phyloP scores from a whole-genome alignment of 2,113 vertebrate species.

The Plecturocebus donacophilus region DNA sequence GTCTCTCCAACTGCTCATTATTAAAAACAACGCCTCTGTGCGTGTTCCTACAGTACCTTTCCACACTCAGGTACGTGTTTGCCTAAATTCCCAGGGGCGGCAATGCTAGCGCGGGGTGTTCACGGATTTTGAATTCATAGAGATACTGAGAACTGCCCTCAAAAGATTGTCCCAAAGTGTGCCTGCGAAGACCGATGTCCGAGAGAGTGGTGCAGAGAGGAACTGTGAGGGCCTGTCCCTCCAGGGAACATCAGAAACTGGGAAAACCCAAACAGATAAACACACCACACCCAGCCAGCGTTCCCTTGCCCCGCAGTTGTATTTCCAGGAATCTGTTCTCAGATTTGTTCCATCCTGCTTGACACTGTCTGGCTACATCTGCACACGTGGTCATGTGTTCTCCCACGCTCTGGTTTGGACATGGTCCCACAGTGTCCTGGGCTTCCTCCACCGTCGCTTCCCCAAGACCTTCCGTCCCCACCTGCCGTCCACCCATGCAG shows the following conservation, averaged over 20 bases:
- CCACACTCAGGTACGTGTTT: not conserved
- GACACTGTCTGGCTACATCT: too few species aligned
- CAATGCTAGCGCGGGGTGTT: not conserved
- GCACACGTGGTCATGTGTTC: too few species aligned
- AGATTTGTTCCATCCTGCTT: too few species aligned
- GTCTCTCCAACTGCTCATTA: not conserved
- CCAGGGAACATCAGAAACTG: not conserved
- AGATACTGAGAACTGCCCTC: not conserved
- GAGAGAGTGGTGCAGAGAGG: not conserved
- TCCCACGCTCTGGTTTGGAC: too few species aligned
- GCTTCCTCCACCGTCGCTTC: too few species aligned
- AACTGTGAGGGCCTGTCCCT: not conserved
- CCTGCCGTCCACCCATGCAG: too few species aligned
- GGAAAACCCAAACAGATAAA: not conserved
- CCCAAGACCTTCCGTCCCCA: too few species aligned
- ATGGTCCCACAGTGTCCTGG: too few species aligned
- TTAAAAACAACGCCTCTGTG: not conserved
- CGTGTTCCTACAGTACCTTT: not conserved
- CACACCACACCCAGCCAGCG: too few species aligned
- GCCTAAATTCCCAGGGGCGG: not conserved
- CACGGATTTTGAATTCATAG: not conserved
- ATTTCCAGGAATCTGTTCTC: too few species aligned
- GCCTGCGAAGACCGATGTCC: not conserved
- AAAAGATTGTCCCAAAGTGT: not conserved
- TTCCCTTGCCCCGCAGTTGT: too few species aligned